Evolutionary conservation across 2,113 vertebrate genomes (phyloP), one percentile per base, ranked within the genome.

Genomic region (Perca schrenkii): DNA sequence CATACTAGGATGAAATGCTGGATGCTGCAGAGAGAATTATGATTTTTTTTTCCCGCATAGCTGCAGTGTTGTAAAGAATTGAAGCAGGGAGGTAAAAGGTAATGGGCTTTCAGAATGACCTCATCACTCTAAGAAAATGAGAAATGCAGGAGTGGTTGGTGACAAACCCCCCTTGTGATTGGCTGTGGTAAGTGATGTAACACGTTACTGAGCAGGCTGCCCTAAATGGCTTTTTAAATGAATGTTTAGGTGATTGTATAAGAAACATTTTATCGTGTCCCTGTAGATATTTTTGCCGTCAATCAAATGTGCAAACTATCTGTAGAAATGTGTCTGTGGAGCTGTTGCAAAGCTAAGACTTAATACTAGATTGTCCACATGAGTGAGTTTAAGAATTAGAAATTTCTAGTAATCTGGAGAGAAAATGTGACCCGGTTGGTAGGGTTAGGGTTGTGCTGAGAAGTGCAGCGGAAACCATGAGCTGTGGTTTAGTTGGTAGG

Each of bases 171-270:
- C 94, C 88, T 0, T 95, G 94, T 95, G 95, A 98, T 99, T 99
- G 98, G 98, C 96, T 97, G 96, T 94, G 95, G 95, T 95, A 94
- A 97, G 97, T 99, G 98, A 99, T 98, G 98, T 98, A 97, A 98
- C 96, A 96, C 94, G 95, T 97, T 98, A 97, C 96, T 25, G 92
- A 92, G 94, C 96, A 97, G 96, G 96, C 95, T 96, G 95, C 95
- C 92, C 92, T 96, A 96, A 96, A 94, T 95, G 96, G 96, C 91
- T 96, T 96, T 96, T 96, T 93, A 97, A 96, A 96, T 96, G 87
- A 95, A 93, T 96, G 95, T 95, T 95, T 94, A 95, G 95, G 92
- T 95, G 95, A 91, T 91, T 91, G 92, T 94, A 95, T 94, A 2
- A 31, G 15, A 94, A 94, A 94, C 88, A 86, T 91, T 86, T 92